Evolutionary conservation across 2,797 vertebrate genomes (phyloP).

Genomic region (Aeoliscus strigatus): DNA sequence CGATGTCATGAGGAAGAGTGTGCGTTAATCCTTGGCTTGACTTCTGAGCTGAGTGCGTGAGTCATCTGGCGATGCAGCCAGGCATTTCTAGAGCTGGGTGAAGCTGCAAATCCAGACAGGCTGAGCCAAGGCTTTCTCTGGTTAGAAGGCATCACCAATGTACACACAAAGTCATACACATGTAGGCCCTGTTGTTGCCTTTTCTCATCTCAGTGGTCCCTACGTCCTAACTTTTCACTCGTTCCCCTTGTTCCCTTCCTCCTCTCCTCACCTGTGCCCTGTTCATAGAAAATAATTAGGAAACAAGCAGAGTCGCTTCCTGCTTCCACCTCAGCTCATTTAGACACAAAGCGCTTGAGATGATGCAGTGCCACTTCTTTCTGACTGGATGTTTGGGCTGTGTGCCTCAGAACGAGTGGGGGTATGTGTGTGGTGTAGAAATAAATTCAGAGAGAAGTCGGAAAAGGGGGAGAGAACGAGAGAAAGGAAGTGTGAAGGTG

Average conservation of each 20-base stretch:
- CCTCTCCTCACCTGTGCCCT: slow-evolving; percentile 31
- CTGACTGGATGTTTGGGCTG: slow-evolving; percentile 55
- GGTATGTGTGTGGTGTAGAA: slow-evolving; percentile 44
- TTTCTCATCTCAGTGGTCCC: slow-evolving; percentile 10
- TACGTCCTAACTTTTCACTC: background rate
- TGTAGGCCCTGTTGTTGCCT: slow-evolving; percentile 22
- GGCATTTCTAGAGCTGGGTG: slow-evolving; percentile 52
- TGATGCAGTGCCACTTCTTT: slow-evolving; percentile 65
- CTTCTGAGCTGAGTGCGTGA: slow-evolving; percentile 57
- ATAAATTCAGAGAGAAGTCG: slow-evolving; percentile 43
- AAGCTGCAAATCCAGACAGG: slow-evolving; percentile 54
- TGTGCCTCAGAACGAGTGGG: slow-evolving; percentile 52
- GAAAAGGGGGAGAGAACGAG: slow-evolving; percentile 13
- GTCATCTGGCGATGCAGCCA: slow-evolving; percentile 52
- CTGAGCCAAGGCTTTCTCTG: slow-evolving; percentile 59
- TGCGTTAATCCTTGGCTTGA: slow-evolving; percentile 50
- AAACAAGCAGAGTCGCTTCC: slow-evolving; percentile 41
- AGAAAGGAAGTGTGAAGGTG: background rate
- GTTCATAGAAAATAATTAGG: slow-evolving; percentile 57
- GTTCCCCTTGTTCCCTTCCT: slow-evolving; percentile 3
- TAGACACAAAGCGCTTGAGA: slow-evolving; percentile 58
- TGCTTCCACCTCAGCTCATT: slow-evolving; percentile 53
- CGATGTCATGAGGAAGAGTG: slow-evolving; percentile 20
- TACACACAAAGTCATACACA: slow-evolving; percentile 8
- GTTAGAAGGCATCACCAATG: slow-evolving; percentile 44